Evolutionary conservation across 2,888 invertebrate genomes (phyloP), one percentile per base, ranked within the genome.

Genomic region (Philereme transversata): DNA sequence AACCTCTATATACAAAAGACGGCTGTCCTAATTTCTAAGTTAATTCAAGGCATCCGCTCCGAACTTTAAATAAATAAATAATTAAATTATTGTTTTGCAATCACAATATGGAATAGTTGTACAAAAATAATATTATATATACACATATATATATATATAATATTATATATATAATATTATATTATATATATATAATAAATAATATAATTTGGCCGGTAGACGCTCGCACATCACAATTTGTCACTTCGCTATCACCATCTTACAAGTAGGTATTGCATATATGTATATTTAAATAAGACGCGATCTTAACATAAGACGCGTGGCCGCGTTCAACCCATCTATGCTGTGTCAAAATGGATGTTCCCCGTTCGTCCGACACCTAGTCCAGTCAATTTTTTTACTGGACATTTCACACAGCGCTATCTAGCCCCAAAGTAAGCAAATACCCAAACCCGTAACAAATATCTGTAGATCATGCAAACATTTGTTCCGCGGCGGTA

Each of bases 211-310:
- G 79, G 76, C 78, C 74, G 75, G 76, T 65, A 65, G 63, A 64
- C 71, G 67, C 70, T 68, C 70, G 67, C 60, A 60, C 61, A 72
- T 76, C 76, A 75, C 57, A 57, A 72, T 79, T 82, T 82, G 86
- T 85, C 87, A 87, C 86, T 86, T 87, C 79, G 83, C 84, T 82
- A 81, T 81, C 82, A 82, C 81, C 77, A 73, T 77, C 77, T 72
- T 72, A 76, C 76, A 74, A 70, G 73, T 75, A 77, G 71, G 68
- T 78, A 80, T 81, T 79, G 83, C 78, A 81, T 79, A 80, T 79
- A 85, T 81, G 82, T 76, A 78, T n/a, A n/a, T n/a, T n/a, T n/a
- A n/a, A n/a, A n/a, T 74, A 65, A 43, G 64, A 75, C 81, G 73
- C 79, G 57, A 73, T 81, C 84, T 84, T 83, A 82, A 84, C 83